Evolutionary conservation across 1,140 invertebrate genomes (phyloP), one percentile per base, ranked within the genome.

Genomic region (Catajapyx aquilonaris): DNA sequence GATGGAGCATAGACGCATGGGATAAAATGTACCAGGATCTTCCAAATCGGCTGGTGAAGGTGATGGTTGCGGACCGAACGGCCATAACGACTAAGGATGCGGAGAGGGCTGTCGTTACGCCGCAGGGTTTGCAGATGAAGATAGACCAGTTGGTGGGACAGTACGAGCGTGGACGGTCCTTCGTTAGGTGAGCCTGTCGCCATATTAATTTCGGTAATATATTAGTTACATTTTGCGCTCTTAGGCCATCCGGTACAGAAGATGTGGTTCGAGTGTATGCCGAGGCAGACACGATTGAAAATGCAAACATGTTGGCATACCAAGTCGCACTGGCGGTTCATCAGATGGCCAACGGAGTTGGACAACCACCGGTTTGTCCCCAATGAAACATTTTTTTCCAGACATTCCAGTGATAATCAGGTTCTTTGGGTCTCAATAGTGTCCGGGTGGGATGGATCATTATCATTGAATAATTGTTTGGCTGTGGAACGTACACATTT

Each of bases 261-360:
- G 86, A 97, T 59, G 64, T 96, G 20, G 81, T 98, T 2, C 64
- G 95, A 39, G 74, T 99, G 0, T 98, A 97, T 62, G 85, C 90
- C 0, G 94, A 99, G 63, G 87, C 88, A 4, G 68, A 77, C 20
- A 80, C 77, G 2, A 66, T 73, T 51, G 55, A 65, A 46, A 65
- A 75, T 25, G 69, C 75, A 9, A 69, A 87, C 40, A 64, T 65
- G 51, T 55, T 95, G 33, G 76, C 76, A 4, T 55, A 68, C 20
- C 69, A 86, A 57, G 78, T 94, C 4, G 69, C 75, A 2, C 44
- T 61, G 41, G 65, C 69, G 20, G 83, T 93, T 2, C 73, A 74
- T 49, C 65, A 78, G 43, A 44, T 77, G 18, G 84, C 83, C 13
- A 76, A 71, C 5, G 85, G 84, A 11, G 64, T 78, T 28, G 69